These are phyloP conservation scores for Clarias magur DNA, from an alignment of 2,113 vertebrate species.

Conservation along the genomic window DNA sequence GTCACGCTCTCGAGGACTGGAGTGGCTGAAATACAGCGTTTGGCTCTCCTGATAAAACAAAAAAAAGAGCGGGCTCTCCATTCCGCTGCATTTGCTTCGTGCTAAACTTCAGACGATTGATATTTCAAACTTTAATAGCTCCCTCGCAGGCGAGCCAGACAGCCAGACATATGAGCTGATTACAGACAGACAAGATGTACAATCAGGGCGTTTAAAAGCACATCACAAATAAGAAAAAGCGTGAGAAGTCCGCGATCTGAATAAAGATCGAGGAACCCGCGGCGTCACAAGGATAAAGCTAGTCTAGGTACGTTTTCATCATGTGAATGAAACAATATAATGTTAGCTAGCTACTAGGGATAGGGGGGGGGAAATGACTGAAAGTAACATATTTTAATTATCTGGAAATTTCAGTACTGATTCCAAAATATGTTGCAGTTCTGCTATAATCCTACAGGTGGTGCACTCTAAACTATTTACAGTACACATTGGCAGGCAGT, in stretches of 20 bases:
- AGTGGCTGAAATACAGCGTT: neutral
- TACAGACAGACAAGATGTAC: neutral
- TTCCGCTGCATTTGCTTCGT: neutral
- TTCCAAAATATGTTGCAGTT: too few species aligned
- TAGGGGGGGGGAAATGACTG: too few species aligned
- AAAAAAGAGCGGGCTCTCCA: neutral
- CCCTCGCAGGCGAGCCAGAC: neutral
- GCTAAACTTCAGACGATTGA: conserved; percentile 2
- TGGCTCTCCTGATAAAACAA: neutral
- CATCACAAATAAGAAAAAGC: neutral
- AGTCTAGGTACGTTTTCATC: neutral
- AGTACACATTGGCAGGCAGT: too few species aligned
- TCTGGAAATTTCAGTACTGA: too few species aligned
- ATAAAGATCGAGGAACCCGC: neutral
- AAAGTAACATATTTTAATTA: too few species aligned
- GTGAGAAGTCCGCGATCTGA: neutral
- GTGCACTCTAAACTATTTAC: too few species aligned
- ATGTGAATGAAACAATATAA: neutral
- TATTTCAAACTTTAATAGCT: neutral
- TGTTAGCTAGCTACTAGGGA: neutral
- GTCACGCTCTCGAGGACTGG: neutral
- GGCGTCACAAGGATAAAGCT: neutral
- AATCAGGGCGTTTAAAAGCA: neutral
- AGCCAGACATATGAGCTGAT: neutral
- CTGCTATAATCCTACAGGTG: too few species aligned